Evolutionary conservation across 2,113 vertebrate species (phyloP).

Genomic region (Pluvialis apricaria): DNA sequence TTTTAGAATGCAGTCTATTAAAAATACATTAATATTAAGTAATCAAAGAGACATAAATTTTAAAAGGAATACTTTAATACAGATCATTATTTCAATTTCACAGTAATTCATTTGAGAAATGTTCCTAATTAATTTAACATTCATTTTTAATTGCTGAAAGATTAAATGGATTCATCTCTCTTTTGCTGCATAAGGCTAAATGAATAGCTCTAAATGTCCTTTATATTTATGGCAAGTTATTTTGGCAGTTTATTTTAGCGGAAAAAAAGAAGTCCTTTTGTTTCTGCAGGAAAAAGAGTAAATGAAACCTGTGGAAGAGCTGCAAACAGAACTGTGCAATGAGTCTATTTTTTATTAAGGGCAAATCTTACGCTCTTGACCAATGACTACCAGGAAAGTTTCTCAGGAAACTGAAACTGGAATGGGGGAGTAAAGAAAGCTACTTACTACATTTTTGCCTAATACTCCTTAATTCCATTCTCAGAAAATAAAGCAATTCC

Average conservation of each 20-base stretch:
- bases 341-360: not conserved
- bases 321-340: not conserved
- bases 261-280: not conserved
- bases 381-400: not conserved
- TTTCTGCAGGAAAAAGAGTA: not conserved
- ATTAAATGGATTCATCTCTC: conserved; percentile 6
- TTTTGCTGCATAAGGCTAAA: not conserved
- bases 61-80: not conserved
- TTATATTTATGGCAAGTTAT: not conserved
- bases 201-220: not conserved
- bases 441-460: not conserved
- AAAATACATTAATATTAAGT: conserved; percentile 8
- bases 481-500: not conserved
- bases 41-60: conserved; percentile 22
- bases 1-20: not conserved
- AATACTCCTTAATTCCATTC: not conserved
- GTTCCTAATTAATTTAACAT: conserved; percentile 38
- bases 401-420: not conserved
- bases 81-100: conserved; percentile 31
- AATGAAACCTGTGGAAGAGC: not conserved
- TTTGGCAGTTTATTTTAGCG: not conserved
- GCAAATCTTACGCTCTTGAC: not conserved
- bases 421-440: not conserved
- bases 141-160: conserved; percentile 46
- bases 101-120: conserved; percentile 29